A percentile compares a stretch with the other conserved stretches of the same genome.
These are phyloP conservation scores for Drosophila bunnanda DNA, from an alignment of 2,888 invertebrate genomes.

Conservation along the genomic window DNA sequence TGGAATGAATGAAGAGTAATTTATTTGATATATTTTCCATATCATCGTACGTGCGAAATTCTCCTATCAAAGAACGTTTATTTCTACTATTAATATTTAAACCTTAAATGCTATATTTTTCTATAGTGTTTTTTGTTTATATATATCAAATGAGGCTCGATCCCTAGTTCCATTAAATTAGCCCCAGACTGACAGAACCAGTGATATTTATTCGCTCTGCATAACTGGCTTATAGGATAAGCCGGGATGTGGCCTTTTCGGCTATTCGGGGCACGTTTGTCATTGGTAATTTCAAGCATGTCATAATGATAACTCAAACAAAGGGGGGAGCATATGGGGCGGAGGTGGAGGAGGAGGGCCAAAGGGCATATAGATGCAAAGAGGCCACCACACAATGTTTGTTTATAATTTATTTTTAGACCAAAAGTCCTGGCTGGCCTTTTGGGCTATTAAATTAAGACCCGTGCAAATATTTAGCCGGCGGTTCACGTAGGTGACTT, in stretches of 20 bases:
- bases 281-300: constrained; percentile 81
- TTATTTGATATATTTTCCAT: too few relatives aligned
- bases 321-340: constrained; percentile 44
- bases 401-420: constrained; percentile 45
- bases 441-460: constrained; percentile 60
- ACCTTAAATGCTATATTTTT: too few relatives aligned
- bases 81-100: too few relatives aligned
- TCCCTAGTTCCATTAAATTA: too few relatives aligned
- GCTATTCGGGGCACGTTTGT: constrained; percentile 73
- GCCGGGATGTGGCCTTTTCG: constrained; percentile 38
- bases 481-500: constrained; percentile 44
- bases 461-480: constrained; percentile 45
- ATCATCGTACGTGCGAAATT: too few relatives aligned
- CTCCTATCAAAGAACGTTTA: too few relatives aligned
- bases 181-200: too few relatives aligned
- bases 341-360: neutral
- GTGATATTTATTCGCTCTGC: neutral
- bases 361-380: constrained; percentile 15
- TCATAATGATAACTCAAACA: constrained; percentile 78
- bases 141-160: too few relatives aligned
- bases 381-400: constrained; percentile 24
- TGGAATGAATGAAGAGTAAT: too few relatives aligned
- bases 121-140: too few relatives aligned
- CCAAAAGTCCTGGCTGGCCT: constrained; percentile 21
- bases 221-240: constrained; percentile 12